These are phyloP conservation scores for Pterobdella sp. DNA, from an alignment of 2,888 invertebrate species.

Conservation along the genomic window DNA sequence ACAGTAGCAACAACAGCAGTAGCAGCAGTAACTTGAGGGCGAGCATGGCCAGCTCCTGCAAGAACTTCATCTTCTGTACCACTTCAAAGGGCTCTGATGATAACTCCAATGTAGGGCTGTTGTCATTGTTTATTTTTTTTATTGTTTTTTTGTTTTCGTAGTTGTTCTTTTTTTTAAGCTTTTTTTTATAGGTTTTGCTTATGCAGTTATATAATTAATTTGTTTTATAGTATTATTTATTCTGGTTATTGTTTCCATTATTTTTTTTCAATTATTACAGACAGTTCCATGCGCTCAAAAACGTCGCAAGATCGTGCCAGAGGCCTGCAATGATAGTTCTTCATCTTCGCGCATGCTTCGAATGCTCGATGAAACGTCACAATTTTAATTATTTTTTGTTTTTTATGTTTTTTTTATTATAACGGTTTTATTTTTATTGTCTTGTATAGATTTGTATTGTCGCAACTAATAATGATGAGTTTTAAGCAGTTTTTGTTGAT, in stretches of 20 bases:
- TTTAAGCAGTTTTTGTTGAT: neutral
- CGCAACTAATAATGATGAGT: neutral
- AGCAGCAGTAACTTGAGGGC: constrained; percentile 4
- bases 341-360: constrained; percentile 7
- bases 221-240: too few species aligned
- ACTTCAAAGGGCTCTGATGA: neutral
- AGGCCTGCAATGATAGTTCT: neutral
- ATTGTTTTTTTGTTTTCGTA: too few species aligned
- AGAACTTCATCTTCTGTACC: constrained; percentile 10
- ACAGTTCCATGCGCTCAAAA: constrained; percentile 1
- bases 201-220: too few species aligned
- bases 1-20: constrained; percentile 9
- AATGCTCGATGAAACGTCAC: constrained; percentile 5
- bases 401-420: neutral
- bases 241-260: too few species aligned
- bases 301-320: neutral
- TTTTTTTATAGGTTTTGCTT: too few species aligned
- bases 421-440: neutral
- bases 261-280: too few species aligned
- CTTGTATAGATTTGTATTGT: neutral
- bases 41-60: constrained; percentile 11
- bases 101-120: neutral
- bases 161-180: too few species aligned
- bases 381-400: neutral
- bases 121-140: too few species aligned